These are phyloP conservation scores for Kuschelorhynchus macadamiae DNA, from an alignment of 2,888 invertebrate genomes.

Conservation along the genomic window DNA sequence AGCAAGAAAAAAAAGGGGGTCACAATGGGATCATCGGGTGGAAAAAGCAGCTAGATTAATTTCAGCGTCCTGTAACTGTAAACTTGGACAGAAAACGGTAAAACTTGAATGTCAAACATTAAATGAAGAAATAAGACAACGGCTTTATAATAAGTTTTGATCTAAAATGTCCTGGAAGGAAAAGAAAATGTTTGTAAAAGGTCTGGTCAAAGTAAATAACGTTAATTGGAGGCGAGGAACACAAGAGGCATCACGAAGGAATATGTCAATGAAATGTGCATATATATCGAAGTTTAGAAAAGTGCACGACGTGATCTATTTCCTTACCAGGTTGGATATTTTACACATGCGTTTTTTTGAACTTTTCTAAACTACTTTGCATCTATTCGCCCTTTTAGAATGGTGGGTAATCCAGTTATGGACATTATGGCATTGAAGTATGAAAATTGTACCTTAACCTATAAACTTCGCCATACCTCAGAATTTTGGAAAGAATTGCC, in stretches of 20 bases:
- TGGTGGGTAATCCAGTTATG: too few species aligned
- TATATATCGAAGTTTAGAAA: too few species aligned
- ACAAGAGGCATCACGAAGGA: constrained; percentile 2
- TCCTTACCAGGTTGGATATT: too few species aligned
- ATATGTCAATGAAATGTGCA: too few species aligned
- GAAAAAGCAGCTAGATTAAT: constrained; percentile 16
- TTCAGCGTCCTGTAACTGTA: constrained; percentile 12
- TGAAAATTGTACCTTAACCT: too few species aligned
- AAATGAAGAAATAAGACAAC: constrained; percentile 12
- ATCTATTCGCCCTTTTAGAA: too few species aligned
- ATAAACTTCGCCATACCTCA: too few species aligned
- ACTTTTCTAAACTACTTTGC: too few species aligned
- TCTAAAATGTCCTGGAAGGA: constrained; percentile 19
- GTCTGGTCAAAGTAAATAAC: constrained; percentile 7
- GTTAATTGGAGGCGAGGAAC: constrained; percentile 18
- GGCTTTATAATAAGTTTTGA: constrained; percentile 15
- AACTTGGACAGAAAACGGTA: background rate
- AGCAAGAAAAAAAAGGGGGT: constrained; percentile 7
- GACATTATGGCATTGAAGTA: too few species aligned
- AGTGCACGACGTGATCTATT: too few species aligned
- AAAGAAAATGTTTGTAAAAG: constrained; percentile 21
- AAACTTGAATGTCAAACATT: constrained; percentile 13
- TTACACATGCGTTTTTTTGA: too few species aligned
- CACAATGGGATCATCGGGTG: constrained; percentile 2
- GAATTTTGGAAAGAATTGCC: too few species aligned